A percentile compares a stretch with the other conserved stretches of the same genome.
These are phyloP conservation scores for Spodoptera exigua DNA, from an alignment of 2,888 invertebrate genomes.

Conservation along the genomic window DNA sequence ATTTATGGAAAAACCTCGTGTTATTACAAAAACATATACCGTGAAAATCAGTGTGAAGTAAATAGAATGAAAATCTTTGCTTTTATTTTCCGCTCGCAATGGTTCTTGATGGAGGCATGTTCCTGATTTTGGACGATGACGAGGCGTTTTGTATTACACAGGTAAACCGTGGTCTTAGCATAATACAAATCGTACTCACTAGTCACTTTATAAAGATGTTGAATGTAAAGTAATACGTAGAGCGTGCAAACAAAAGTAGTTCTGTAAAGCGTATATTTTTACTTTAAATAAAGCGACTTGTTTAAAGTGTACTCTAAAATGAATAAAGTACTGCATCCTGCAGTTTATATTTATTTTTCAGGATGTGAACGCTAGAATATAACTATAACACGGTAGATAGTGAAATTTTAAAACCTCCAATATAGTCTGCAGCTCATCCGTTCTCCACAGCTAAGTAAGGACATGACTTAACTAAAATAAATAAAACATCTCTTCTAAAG, in stretches of 20 bases:
- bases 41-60: constrained; percentile 66
- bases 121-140: constrained; percentile 37
- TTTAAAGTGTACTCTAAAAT: too few relatives aligned
- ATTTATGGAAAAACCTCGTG: constrained; percentile 71
- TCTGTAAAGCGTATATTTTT: too few relatives aligned
- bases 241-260: too few relatives aligned
- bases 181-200: constrained; percentile 2
- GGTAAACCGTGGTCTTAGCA: constrained; percentile 17
- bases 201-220: neutral
- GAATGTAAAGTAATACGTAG: too few relatives aligned
- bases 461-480: constrained; percentile 42
- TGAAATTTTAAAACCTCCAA: constrained; percentile 2
- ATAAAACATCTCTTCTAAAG: constrained; percentile 51
- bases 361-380: neutral
- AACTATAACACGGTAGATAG: constrained; percentile 8
- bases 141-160: constrained; percentile 29
- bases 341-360: neutral
- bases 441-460: constrained; percentile 9
- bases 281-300: too few relatives aligned
- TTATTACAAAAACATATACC: constrained; percentile 76
- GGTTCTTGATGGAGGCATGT: constrained; percentile 46
- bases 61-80: constrained; percentile 45
- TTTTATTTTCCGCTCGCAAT: constrained; percentile 42
- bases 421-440: constrained; percentile 4
- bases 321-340: too few relatives aligned